phyloP scores from a whole-genome alignment of 2,113 vertebrate species.

The Thunnus maccoyii region DNA sequence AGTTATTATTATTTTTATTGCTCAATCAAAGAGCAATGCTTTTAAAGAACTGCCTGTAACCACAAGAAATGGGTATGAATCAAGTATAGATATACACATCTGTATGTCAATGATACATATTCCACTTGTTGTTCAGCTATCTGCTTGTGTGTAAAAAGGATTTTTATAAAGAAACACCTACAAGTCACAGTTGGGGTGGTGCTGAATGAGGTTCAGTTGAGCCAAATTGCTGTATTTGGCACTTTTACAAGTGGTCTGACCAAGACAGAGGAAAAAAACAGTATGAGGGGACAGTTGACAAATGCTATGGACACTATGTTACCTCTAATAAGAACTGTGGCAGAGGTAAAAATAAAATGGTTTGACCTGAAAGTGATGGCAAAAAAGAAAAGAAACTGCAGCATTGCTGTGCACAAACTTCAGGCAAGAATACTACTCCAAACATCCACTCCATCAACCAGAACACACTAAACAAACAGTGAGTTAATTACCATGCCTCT shows the following conservation, averaged over 20 bases:
- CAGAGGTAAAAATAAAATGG: slow-evolving; percentile 28
- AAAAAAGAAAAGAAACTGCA: not conserved
- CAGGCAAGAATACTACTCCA: not conserved
- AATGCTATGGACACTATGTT: slow-evolving; percentile 30
- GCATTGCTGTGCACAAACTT: not conserved
- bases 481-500: no score
- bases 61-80: not conserved
- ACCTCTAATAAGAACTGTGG: slow-evolving; percentile 20
- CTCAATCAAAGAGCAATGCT: no score
- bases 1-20: no score
- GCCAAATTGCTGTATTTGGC: slow-evolving; percentile 2
- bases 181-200: not conserved
- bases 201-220: not conserved
- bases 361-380: slow-evolving; percentile 17
- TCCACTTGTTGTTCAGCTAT: not conserved
- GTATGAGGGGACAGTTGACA: not conserved
- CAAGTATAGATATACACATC: not conserved
- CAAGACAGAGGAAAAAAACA: slow-evolving; percentile 2
- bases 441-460: no score
- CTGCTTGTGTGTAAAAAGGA: not conserved
- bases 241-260: not conserved
- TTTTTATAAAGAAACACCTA: not conserved
- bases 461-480: no score
- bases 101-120: not conserved
- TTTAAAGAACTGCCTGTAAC: no score